Evolutionary conservation across 2,888 invertebrate genomes (phyloP), one percentile per base, ranked within the genome.

Genomic region (Eremobia ochroleuca): DNA sequence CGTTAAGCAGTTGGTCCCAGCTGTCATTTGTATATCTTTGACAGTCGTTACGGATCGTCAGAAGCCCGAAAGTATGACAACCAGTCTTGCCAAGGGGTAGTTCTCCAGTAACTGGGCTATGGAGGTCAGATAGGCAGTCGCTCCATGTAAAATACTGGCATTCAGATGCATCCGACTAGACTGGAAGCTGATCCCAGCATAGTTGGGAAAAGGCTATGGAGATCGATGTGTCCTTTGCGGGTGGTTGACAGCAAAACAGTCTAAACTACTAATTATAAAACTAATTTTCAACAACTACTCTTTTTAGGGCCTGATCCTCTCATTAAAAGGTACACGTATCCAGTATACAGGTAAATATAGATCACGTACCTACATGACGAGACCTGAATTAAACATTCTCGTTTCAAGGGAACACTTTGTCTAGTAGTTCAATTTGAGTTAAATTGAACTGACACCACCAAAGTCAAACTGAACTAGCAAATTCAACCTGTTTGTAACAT

Each of bases 361-460:
- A 40, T 66, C n/a, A 31, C 52, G 15, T 73, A 64, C 25, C 37
- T 28, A 43, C 21, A 40, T 52, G 13, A 59, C 34, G n/a, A 73
- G n/a, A 62, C 2, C 72, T 64, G 49, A 84, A 84, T 71, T 71
- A 79, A 74, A 64, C 61, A 79, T 79, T 59, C 25, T 58, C 8
- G 28, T 69, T 69, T 46, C 52, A 49, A 64, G 59, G 46, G 46
- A 61, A 55, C 64, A 68, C 55, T 83, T 79, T 79, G 40, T 59
- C 34, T 64, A 71, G 55, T 49, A 49, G 21, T n/a, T n/a, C n/a
- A n/a, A n/a, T n/a, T n/a, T n/a, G 75, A 83, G 67, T 79, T 43
- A 21, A 64, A 73, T 34, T 68, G 55, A 79, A 82, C 64, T n/a
- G 68, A 68, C 43, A 55, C n/a, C n/a, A 58, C 62, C 58, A 70